Conservation (phyloP, 2,113 vertebrate species). For the Platysternon megacephalum region DNA sequence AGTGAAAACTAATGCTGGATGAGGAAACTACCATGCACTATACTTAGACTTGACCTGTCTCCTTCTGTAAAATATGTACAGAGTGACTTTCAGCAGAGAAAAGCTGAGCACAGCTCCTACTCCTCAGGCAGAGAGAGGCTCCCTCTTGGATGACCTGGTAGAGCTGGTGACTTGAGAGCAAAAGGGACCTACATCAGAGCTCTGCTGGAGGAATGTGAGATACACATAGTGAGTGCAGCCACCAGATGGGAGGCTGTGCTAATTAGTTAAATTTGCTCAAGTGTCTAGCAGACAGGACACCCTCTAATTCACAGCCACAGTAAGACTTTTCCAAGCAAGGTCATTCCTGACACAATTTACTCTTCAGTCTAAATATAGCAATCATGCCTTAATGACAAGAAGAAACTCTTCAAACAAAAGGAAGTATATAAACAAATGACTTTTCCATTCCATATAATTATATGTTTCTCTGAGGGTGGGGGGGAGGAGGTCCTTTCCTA, state of each 20-base stretch:
- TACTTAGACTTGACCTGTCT: background rate
- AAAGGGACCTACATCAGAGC: background rate
- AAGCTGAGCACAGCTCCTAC: background rate
- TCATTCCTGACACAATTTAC: background rate
- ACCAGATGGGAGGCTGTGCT: background rate
- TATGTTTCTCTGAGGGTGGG: background rate
- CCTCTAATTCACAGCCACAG: background rate
- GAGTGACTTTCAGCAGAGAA: background rate
- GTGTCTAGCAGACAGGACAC: background rate
- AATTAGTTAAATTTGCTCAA: background rate
- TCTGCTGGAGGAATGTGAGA: background rate
- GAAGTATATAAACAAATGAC: background rate
- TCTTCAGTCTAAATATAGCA: background rate
- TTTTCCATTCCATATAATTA: background rate
- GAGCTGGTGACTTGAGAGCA: background rate
- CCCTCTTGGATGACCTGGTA: background rate
- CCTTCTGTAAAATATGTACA: background rate
- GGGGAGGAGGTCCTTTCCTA: background rate
- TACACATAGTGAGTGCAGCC: background rate
- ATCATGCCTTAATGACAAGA: background rate
- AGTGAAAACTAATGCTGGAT: background rate
- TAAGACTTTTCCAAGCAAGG: background rate
- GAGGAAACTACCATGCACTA: background rate
- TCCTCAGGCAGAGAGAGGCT: background rate
- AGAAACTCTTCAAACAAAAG: background rate